Evolutionary conservation across 1,140 invertebrate species (phyloP).

Genomic region (Drosophila pandora): DNA sequence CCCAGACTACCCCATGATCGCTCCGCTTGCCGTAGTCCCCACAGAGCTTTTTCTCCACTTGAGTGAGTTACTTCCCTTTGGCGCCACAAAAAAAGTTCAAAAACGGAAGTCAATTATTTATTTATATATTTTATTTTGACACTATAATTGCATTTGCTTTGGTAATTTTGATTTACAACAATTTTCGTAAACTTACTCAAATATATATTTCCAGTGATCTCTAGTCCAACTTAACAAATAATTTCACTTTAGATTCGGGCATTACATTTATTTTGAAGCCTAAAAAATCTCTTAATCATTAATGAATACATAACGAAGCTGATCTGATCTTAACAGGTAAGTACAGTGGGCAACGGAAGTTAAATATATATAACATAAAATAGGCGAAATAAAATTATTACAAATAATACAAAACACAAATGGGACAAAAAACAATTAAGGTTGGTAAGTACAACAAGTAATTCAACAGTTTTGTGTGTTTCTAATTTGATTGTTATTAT

Average conservation of each 20-base stretch:
- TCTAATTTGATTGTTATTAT: slow-evolving; percentile 27
- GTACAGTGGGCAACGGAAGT: slow-evolving; percentile 60
- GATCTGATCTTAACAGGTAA: slow-evolving; percentile 53
- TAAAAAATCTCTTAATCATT: slow-evolving; percentile 23
- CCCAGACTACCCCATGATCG: slow-evolving; percentile 32
- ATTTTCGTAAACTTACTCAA: slow-evolving; percentile 44
- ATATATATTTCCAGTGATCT: not conserved
- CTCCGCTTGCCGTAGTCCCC: slow-evolving; percentile 8
- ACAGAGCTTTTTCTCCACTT: slow-evolving; percentile 3
- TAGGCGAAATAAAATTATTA: slow-evolving; percentile 27
- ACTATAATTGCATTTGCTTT: slow-evolving; percentile 74
- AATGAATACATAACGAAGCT: slow-evolving; percentile 45
- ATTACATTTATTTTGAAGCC: slow-evolving; percentile 36
- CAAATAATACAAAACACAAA: slow-evolving; percentile 36
- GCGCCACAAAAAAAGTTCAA: not conserved
- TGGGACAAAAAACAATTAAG: slow-evolving; percentile 30
- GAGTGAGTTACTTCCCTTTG: not conserved
- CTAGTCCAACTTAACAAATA: slow-evolving; percentile 31
- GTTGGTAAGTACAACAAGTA: slow-evolving; percentile 73
- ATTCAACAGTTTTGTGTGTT: slow-evolving; percentile 54
- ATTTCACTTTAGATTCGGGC: slow-evolving; percentile 35
- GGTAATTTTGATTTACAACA: slow-evolving; percentile 79
- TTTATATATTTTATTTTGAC: slow-evolving; percentile 69
- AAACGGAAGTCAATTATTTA: slow-evolving; percentile 37
- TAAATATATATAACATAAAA: slow-evolving; percentile 6